A percentile compares a stretch with the other conserved stretches of the same genome.
These are phyloP conservation scores for Allygus modestus DNA, from an alignment of 2,888 invertebrate species.

Conservation along the genomic window DNA sequence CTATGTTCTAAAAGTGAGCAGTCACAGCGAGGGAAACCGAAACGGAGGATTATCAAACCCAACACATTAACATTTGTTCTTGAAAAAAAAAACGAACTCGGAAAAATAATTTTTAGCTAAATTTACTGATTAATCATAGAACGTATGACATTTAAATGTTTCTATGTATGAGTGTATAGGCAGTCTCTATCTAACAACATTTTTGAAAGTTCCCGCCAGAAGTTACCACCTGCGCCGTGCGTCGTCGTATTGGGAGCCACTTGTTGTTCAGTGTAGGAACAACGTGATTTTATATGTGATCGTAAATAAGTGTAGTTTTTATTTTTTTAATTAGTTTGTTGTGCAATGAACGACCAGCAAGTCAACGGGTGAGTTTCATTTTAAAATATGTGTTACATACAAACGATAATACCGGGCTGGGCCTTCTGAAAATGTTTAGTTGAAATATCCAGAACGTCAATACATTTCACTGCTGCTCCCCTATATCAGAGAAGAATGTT, in stretches of 20 bases:
- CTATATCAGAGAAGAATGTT: background rate
- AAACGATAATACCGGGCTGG: too few relatives aligned
- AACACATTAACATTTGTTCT: too few relatives aligned
- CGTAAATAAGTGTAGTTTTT: slow-evolving; percentile 27
- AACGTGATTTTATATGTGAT: slow-evolving; percentile 57
- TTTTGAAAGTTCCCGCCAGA: background rate
- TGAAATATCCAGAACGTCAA: slow-evolving; percentile 46
- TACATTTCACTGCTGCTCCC: slow-evolving; percentile 47
- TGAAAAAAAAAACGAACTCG: too few relatives aligned
- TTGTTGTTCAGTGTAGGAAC: slow-evolving; percentile 55
- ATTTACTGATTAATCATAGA: too few relatives aligned
- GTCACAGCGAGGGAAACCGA: too few relatives aligned
- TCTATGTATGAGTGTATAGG: too few relatives aligned
- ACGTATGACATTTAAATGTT: too few relatives aligned
- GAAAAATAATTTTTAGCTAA: too few relatives aligned
- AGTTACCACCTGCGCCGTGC: slow-evolving; percentile 34
- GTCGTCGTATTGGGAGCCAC: slow-evolving; percentile 50
- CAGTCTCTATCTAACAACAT: too few relatives aligned
- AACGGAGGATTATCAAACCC: too few relatives aligned
- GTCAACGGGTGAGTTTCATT: slow-evolving; percentile 46
- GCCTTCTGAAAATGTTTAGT: background rate
- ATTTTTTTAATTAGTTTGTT: background rate
- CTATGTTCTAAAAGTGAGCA: too few relatives aligned
- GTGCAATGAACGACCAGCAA: slow-evolving; percentile 43
- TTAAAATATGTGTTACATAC: background rate